Percentiles rank a stretch among this genome's conserved stretches.
phyloP scores from a whole-genome alignment of 2,113 vertebrate genomes.

The Phaetusa simplex region DNA sequence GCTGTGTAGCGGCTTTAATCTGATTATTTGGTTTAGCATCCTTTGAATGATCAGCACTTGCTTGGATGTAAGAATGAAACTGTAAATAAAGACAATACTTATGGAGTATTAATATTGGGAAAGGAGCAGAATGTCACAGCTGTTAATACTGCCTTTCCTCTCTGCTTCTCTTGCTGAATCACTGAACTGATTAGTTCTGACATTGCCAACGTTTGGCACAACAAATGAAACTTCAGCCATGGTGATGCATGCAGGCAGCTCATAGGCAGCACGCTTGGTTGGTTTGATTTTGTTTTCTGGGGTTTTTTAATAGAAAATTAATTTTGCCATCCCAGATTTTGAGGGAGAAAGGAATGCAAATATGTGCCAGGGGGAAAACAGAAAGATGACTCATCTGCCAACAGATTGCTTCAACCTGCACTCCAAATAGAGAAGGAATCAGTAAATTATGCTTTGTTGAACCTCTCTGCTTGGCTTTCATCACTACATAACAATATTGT shows the following conservation, averaged over 20 bases:
- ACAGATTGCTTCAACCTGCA: background rate
- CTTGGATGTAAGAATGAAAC: background rate
- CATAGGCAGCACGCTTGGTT: background rate
- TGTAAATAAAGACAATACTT: background rate
- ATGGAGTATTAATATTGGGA: background rate
- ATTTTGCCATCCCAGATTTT: background rate
- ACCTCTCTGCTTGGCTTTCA: background rate
- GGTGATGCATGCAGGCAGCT: background rate
- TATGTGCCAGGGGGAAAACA: background rate
- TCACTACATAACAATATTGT: background rate
- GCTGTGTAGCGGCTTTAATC: background rate
- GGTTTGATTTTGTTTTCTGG: background rate
- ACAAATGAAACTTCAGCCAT: background rate
- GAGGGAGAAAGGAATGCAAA: background rate
- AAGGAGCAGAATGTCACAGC: background rate
- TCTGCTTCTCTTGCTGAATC: background rate
- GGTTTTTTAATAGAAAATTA: background rate
- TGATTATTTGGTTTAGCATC: background rate
- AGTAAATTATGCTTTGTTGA: background rate
- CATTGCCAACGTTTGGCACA: background rate
- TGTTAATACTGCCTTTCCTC: background rate
- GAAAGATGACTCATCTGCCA: background rate
- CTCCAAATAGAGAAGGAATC: background rate
- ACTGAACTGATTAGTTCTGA: background rate
- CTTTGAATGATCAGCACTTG: background rate